phyloP scores from a whole-genome alignment of 2,888 invertebrate species.

The Apamea crenata region DNA sequence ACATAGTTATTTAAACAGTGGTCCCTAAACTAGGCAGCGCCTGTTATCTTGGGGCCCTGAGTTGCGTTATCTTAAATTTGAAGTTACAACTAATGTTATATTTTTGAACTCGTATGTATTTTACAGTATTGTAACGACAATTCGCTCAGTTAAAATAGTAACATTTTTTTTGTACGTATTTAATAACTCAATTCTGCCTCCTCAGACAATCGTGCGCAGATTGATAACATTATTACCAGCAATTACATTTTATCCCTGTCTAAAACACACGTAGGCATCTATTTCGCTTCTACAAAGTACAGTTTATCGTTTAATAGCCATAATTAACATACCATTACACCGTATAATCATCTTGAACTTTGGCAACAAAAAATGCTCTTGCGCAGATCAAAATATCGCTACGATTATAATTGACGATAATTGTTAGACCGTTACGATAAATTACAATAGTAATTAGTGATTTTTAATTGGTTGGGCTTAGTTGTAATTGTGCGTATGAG shows the following conservation, averaged over 20 bases:
- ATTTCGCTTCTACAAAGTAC: slow-evolving; percentile 23
- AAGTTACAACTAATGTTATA: too few species aligned
- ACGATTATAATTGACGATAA: slow-evolving; percentile 46
- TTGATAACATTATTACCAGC: slow-evolving; percentile 12
- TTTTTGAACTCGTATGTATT: background rate
- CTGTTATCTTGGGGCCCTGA: too few species aligned
- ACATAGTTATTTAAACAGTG: too few species aligned
- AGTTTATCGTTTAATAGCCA: slow-evolving; percentile 38
- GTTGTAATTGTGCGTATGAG: slow-evolving; percentile 57
- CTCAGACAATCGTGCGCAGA: slow-evolving; percentile 7
- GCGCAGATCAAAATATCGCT: slow-evolving; percentile 57
- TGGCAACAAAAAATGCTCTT: slow-evolving; percentile 58
- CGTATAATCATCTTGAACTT: slow-evolving; percentile 49
- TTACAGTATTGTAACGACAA: background rate
- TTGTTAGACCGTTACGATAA: slow-evolving; percentile 63
- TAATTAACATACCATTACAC: slow-evolving; percentile 52
- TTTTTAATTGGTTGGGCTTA: slow-evolving; percentile 54
- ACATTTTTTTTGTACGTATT: background rate
- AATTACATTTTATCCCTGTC: slow-evolving; percentile 20
- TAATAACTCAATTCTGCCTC: background rate
- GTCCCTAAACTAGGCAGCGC: too few species aligned
- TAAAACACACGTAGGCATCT: background rate
- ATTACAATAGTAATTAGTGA: slow-evolving; percentile 65
- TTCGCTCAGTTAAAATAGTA: background rate
- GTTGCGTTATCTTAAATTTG: too few species aligned